Evolutionary conservation across 1,140 invertebrate genomes (phyloP), one percentile per base, ranked within the genome.

Genomic region (Aethina tumida): DNA sequence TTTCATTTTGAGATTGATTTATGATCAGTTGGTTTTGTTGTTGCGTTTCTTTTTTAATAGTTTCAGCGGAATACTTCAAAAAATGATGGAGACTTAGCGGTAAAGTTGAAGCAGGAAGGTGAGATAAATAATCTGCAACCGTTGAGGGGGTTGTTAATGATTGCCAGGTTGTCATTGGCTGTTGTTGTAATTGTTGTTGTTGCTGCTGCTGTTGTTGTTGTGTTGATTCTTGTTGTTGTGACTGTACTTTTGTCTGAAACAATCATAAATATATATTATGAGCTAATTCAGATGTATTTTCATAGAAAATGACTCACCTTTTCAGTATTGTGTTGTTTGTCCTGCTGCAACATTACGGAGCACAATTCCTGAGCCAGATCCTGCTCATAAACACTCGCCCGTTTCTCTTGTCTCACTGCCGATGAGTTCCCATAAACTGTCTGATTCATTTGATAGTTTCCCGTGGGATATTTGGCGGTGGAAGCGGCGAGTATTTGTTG

Each of bases 81-180:
- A 87, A 81, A 56, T 88, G 83, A 51, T 89, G 84, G 20, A 89
- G 63, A 26, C 81, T 84, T 15, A 88, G 58, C 1, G 82, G 82
- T 49, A 86, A 56, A 2, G 82, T 83, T 25, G 76, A 79, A 17
- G 79, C 74, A 21, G 77, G 77, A 43, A 81, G 59, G 53, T 80
- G 76, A 30, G 81, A 82, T 31, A 88, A 68, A 60, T 87, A 88
- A 62, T 87, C 83, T 9, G 82, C 82, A 9, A 88, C 81, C 0
- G 82, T 79, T 3, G 81, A 79, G 16, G 78, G 75, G 5, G 79
- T 73, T 2, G 75, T 71, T 25, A 87, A 61, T n/a, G 80, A 79
- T 58, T 85, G 82, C 81, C 82, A 85, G 25, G 59, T 45, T 12
- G 34, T 27, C 13, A 37, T 54, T 41, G 39, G 58, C 49, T 45